phyloP scores from a whole-genome alignment of 2,113 vertebrate species.

The Echinops telfairi region DNA sequence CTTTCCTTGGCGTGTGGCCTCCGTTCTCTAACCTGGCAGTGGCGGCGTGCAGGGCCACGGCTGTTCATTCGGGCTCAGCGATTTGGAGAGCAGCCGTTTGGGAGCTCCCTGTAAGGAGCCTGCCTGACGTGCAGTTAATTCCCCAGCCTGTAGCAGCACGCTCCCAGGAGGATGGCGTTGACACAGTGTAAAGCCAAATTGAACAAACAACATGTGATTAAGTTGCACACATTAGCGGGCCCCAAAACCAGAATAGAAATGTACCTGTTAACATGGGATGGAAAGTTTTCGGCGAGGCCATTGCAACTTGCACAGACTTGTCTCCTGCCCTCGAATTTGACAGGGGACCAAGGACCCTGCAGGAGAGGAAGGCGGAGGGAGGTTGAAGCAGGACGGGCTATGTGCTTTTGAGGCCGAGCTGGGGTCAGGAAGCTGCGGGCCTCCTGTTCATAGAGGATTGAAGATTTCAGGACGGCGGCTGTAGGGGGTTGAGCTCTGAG shows the following conservation, averaged over 20 bases:
- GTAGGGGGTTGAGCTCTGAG: neutral
- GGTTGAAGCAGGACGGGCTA: neutral
- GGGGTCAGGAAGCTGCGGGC: neutral
- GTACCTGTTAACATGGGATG: conserved; percentile 52
- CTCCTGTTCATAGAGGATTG: neutral
- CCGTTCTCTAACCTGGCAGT: neutral
- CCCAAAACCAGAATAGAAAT: conserved; percentile 51
- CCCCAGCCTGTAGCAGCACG: conserved; percentile 33
- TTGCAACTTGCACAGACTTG: conserved; percentile 66
- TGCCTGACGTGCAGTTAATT: conserved; percentile 73
- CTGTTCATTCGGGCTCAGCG: neutral
- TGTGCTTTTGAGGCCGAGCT: too few relatives aligned
- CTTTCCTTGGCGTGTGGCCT: too few relatives aligned
- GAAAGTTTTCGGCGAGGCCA: conserved; percentile 70
- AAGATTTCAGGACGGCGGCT: neutral
- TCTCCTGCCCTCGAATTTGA: conserved; percentile 9
- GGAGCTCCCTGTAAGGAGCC: conserved; percentile 40
- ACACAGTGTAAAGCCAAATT: conserved; percentile 57
- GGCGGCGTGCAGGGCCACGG: neutral
- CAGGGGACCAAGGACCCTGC: neutral
- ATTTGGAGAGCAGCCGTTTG: neutral
- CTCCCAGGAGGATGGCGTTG: conserved; percentile 68
- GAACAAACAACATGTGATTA: conserved; percentile 76
- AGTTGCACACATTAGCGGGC: conserved; percentile 69
- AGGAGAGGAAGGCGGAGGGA: neutral